Evolutionary conservation across 2,797 vertebrate species (phyloP), one percentile per base, ranked within the genome.

Genomic region (Lophotriccus pileatus): DNA sequence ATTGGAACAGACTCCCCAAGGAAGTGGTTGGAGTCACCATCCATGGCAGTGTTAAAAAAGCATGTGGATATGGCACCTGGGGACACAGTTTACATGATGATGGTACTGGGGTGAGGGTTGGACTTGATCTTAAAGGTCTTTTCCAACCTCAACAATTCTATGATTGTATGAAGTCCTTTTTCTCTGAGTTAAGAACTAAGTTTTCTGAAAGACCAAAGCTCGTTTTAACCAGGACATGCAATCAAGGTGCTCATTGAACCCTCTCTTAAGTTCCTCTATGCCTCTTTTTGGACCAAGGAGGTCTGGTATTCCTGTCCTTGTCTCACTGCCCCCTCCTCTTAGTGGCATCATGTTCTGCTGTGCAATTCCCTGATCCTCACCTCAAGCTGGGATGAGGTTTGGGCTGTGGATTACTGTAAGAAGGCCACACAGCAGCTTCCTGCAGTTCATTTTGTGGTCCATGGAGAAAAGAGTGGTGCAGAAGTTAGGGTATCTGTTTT

Each of bases 251-350:
- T 64, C 25, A 41, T 87, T 37, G 32, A 69, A 59, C n/a, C 10
- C 14, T 76, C 32, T 60, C 10, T 58, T n/a, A 39, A 37, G 6
- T 47, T 13, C 8, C 4, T 66, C 5, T 0, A 0, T 73, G 16
- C 2, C 2, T 36, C n/a, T 75, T 72, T 76, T 80, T 60, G 34
- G 12, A 18, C 16, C 32, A 30, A 59, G 50, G 18, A 68, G 24
- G 9, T 37, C 10, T 34, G 47, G 22, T 76, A 36, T 79, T 91
- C 37, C 24, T 69, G 58, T 64, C 5, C 16, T 56, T 53, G 27
- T 36, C 25, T 79, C 25, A 21, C 25, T 21, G 2, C 2, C 14
- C 8, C 1, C 9, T 62, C 14, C 9, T 75, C 39, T 46, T 28
- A 9, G 24, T 43, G 37, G 7, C n/a, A 46, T 36, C 73, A 15